Conservation (phyloP, 1,140 invertebrate species). For the Probaryconus sp. region DNA sequence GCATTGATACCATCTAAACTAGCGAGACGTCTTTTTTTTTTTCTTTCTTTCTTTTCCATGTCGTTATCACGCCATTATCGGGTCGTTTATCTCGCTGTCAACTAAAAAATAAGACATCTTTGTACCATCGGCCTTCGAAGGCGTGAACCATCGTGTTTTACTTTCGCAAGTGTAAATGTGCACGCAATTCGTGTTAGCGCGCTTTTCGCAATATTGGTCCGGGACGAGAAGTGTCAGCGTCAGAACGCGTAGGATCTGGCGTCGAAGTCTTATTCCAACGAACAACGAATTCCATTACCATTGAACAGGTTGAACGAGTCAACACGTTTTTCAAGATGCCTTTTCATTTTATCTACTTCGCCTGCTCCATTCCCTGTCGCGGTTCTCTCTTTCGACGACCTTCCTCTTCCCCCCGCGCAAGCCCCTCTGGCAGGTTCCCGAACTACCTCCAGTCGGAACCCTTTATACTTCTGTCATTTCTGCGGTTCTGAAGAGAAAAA, state of each 20-base stretch:
- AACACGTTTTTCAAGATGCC: conserved; percentile 56
- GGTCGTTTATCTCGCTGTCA: conserved; percentile 52
- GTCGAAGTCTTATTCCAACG: conserved; percentile 62
- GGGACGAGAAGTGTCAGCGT: conserved; percentile 55
- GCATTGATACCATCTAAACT: neutral
- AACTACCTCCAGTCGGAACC: conserved; percentile 3
- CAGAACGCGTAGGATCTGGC: conserved; percentile 49
- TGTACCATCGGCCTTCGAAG: conserved; percentile 24
- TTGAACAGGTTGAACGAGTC: conserved; percentile 61
- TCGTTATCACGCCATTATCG: conserved; percentile 52
- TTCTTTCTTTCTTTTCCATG: too few relatives aligned
- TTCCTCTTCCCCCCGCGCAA: neutral
- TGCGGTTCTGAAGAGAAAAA: conserved; percentile 34
- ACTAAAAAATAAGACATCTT: conserved; percentile 54
- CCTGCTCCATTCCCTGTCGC: conserved; percentile 51
- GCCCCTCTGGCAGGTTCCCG: too few relatives aligned
- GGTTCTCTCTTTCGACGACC: conserved; percentile 32
- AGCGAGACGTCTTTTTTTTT: conserved; percentile 23
- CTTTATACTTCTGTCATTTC: conserved; percentile 48
- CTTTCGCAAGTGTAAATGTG: conserved; percentile 21
- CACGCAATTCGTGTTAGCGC: conserved; percentile 38
- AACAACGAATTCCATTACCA: conserved; percentile 64
- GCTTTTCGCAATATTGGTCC: conserved; percentile 43
- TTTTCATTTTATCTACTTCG: conserved; percentile 61
- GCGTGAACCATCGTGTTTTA: conserved; percentile 49